These are phyloP conservation scores for Tribolium madens DNA, from an alignment of 1,140 invertebrate genomes.

Conservation along the genomic window DNA sequence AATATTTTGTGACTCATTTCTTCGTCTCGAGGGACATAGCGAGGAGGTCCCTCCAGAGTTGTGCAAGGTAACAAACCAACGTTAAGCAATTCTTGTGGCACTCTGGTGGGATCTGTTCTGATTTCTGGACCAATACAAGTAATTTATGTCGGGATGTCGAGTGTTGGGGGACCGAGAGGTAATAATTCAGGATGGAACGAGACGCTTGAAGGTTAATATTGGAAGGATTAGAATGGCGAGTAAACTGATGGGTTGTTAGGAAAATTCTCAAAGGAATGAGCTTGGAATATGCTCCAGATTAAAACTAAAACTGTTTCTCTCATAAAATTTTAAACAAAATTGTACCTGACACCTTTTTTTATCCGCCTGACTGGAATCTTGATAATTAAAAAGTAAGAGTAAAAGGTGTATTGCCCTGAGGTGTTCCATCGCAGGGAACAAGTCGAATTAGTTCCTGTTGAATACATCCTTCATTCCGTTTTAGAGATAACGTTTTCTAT, in stretches of 20 bases:
- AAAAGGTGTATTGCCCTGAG: background rate
- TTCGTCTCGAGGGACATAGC: background rate
- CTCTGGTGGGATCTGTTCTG: conserved; percentile 42
- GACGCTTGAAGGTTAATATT: too few relatives aligned
- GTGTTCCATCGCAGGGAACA: background rate
- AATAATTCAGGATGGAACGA: too few relatives aligned
- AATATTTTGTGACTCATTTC: conserved; percentile 48
- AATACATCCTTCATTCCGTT: background rate
- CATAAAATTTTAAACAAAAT: too few relatives aligned
- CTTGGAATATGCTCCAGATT: too few relatives aligned
- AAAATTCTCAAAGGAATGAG: too few relatives aligned
- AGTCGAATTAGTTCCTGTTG: background rate
- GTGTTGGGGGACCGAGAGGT: background rate
- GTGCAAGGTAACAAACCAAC: conserved; percentile 49
- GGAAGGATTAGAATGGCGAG: too few relatives aligned
- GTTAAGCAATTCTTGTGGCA: conserved; percentile 50
- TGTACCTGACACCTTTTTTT: too few relatives aligned
- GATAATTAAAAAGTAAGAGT: background rate
- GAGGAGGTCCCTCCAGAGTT: conserved; percentile 43
- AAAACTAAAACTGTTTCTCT: too few relatives aligned
- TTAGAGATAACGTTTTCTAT: conserved; percentile 23
- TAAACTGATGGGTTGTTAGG: too few relatives aligned
- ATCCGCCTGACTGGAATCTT: too few relatives aligned
- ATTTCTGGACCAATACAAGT: conserved; percentile 27
- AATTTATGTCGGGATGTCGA: conserved; percentile 22